Base-by-base conservation (phyloP, 2,113 vertebrate species). In the Alethe diademata region DNA sequence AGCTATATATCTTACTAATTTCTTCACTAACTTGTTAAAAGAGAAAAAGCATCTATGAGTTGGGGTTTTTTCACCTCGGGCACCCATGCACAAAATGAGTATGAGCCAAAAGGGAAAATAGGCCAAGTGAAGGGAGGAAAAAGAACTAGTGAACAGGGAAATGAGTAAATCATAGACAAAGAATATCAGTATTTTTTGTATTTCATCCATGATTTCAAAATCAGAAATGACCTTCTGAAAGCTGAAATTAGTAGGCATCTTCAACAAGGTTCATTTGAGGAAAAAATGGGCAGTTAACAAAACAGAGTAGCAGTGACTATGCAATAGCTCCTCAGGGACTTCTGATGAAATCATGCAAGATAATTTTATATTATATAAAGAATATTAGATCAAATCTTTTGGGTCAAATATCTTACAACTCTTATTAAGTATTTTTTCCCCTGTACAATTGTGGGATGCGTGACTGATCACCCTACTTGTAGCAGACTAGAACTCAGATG, bases 291-390 rank as follows among this genome's bases (percentile, higher is more conserved):
- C 85, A 89, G 80, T 95, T 96, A 89, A 65, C 60, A 96, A 96
- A 95, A 85, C 67, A 82, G 56, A 88, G 86, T 83, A 96, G 79
- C 87, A 72, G 33, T 80, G 61, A 48, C 91, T 93, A 33, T 87
- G 86, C 66, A 84, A 78, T 80, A 93, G 45, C 56, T 95, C 96
- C 91, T 94, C 51, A 31, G 93, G 93, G 92, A 60, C 48, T 93
- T 93, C 60, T 80, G 89, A 82, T 86, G 86, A 96, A 97, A 83
- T 94, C 95, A 97, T 81, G 90, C 91, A 93, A 80, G 66, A 94
- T 92, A 91, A 96, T 86, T 80, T 87, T 89, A 64, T 83, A 93
- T 97, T 95, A 95, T 86, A 88, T 96, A 96, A 97, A 95, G 79
- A 92, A 94, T 94, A 96, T 93, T 95, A 95, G 83, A 96, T 88